These are phyloP conservation scores for Pollachius pollachius DNA, from an alignment of 2,113 vertebrate genomes.

Conservation along the genomic window DNA sequence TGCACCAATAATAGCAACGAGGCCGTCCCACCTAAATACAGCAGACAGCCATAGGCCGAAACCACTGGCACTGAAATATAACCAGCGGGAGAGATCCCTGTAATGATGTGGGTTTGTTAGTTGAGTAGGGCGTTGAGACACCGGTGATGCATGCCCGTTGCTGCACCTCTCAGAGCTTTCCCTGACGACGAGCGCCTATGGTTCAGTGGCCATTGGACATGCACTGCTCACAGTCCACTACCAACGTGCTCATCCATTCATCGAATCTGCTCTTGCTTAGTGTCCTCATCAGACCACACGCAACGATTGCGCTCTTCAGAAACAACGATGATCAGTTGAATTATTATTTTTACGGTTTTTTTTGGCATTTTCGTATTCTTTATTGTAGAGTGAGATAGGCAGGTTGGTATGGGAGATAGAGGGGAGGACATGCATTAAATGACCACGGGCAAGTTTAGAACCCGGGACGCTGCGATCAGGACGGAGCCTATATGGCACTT, in stretches of 20 bases:
- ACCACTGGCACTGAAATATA: slow-evolving; percentile 32
- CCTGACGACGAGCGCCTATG: background rate
- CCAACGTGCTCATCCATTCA: slow-evolving; percentile 22
- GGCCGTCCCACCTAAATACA: background rate
- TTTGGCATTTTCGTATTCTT: background rate
- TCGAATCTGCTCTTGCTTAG: slow-evolving; percentile 25
- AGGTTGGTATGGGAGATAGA: too few species aligned
- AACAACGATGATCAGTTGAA: slow-evolving; percentile 40
- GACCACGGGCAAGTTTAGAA: too few species aligned
- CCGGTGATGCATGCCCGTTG: slow-evolving; percentile 59
- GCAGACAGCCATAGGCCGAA: slow-evolving; percentile 13
- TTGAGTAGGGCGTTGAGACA: slow-evolving; percentile 53
- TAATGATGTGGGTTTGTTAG: slow-evolving; percentile 41
- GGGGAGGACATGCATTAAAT: too few species aligned
- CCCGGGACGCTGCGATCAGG: too few species aligned
- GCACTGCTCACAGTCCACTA: slow-evolving; percentile 28
- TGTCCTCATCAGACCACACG: slow-evolving; percentile 38
- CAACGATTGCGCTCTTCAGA: slow-evolving; percentile 30
- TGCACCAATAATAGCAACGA: background rate
- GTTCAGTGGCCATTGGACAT: slow-evolving; percentile 49
- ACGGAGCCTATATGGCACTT: too few species aligned
- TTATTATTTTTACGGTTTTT: slow-evolving; percentile 31
- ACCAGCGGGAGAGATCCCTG: slow-evolving; percentile 28
- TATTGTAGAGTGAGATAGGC: too few species aligned
- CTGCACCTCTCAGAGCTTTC: slow-evolving; percentile 2